Conservation (phyloP, 1,140 invertebrate genomes). For the Drosophila bifasciata region DNA sequence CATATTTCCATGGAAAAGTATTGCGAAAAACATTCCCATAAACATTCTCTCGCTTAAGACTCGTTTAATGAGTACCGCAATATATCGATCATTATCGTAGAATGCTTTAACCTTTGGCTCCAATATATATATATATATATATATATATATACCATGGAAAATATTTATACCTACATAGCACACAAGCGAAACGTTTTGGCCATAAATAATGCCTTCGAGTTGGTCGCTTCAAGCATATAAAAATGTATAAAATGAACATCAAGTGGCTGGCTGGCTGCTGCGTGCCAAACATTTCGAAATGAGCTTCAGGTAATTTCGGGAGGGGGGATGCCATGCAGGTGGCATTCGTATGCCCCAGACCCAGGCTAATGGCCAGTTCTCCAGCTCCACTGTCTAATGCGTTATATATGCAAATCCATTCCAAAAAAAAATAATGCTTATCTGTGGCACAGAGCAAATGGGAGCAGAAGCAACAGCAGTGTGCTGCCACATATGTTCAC, state of each 20-base stretch:
- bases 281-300: conserved; percentile 67
- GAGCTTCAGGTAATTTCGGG: conserved; percentile 56
- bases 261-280: conserved; percentile 16
- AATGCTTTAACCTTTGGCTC: background rate
- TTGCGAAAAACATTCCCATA: conserved; percentile 27
- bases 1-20: conserved; percentile 41
- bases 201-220: conserved; percentile 74
- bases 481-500: conserved; percentile 27
- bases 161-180: conserved; percentile 18
- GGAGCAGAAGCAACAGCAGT: no score
- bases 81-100: no score
- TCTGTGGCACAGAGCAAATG: conserved; percentile 12
- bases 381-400: conserved; percentile 43
- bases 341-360: background rate
- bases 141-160: no score
- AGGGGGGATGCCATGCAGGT: conserved; percentile 12
- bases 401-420: conserved; percentile 65
- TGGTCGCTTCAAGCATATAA: conserved; percentile 32
- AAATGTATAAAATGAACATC: conserved; percentile 53
- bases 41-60: conserved; percentile 33
- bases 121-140: no score
- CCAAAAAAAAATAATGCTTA: conserved; percentile 30
- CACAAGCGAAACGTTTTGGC: conserved; percentile 46
- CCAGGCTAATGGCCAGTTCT: conserved; percentile 38
- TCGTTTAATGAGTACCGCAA: conserved; percentile 21